A percentile compares a stretch with the other conserved stretches of the same genome.
phyloP scores from a whole-genome alignment of 2,888 invertebrate species.

The Lasioglossum zephyrum region DNA sequence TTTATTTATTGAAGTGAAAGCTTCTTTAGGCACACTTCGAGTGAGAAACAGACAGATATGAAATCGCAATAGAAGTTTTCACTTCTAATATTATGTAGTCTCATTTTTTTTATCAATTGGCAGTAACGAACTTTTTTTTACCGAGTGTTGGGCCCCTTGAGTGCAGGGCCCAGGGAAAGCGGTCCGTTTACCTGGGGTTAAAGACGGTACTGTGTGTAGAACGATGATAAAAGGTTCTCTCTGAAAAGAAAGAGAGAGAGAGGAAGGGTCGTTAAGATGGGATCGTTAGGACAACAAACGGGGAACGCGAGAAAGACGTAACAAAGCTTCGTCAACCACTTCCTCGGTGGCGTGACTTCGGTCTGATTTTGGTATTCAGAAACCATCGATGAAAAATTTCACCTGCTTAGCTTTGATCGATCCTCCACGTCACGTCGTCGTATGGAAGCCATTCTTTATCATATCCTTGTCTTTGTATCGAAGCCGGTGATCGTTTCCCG shows the following conservation, averaged over 20 bases:
- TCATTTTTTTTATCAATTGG: neutral
- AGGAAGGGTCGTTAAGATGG: neutral
- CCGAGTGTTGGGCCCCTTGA: too few species aligned
- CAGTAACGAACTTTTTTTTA: too few species aligned
- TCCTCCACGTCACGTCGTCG: slow-evolving; percentile 50
- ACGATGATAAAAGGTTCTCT: neutral
- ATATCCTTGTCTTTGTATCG: slow-evolving; percentile 50
- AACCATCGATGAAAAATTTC: slow-evolving; percentile 62
- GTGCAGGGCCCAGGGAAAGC: neutral
- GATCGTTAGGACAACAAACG: neutral
- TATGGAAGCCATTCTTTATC: slow-evolving; percentile 55
- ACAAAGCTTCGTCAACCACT: slow-evolving; percentile 10
- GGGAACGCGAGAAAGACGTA: slow-evolving; percentile 6
- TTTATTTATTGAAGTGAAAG: too few species aligned
- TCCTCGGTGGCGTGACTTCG: slow-evolving; percentile 2
- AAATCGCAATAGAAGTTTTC: too few species aligned
- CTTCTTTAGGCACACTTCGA: too few species aligned
- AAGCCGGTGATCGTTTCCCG: slow-evolving; percentile 46
- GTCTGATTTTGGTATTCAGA: slow-evolving; percentile 55
- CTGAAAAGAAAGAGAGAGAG: too few species aligned
- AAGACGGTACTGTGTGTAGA: neutral
- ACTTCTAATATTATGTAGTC: too few species aligned
- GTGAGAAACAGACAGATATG: too few species aligned
- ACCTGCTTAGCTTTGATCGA: slow-evolving; percentile 63
- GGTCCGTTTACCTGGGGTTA: too few species aligned